A percentile compares a stretch with the other conserved stretches of the same genome.
These are phyloP conservation scores for Drosophila auraria DNA, from an alignment of 1,140 invertebrate species.

Conservation along the genomic window DNA sequence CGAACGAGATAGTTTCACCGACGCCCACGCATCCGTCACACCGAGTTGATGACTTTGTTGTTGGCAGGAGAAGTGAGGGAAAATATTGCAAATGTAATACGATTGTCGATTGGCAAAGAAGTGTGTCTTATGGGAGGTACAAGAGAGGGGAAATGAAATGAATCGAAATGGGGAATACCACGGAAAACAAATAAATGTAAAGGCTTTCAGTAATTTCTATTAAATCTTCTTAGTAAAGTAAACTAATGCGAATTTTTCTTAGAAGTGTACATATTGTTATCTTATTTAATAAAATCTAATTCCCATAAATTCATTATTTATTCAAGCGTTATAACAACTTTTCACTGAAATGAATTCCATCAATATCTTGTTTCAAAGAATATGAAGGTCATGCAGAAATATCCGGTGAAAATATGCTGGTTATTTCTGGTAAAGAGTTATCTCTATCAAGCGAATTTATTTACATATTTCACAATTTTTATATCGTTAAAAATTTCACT, in stretches of 20 bases:
- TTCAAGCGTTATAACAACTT: too few species aligned
- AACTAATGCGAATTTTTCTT: not conserved
- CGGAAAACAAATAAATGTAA: not conserved
- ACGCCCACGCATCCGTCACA: slow-evolving; percentile 42
- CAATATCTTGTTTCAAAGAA: not conserved
- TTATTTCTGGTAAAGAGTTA: not conserved
- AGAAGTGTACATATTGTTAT: not conserved
- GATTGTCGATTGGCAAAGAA: slow-evolving; percentile 46
- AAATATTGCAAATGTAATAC: slow-evolving; percentile 80
- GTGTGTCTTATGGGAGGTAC: not conserved
- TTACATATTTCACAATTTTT: too few species aligned
- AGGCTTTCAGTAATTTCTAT: too few species aligned
- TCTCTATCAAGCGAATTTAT: not conserved
- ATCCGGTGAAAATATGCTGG: not conserved
- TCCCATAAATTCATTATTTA: not conserved
- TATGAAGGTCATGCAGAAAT: not conserved
- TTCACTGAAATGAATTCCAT: not conserved
- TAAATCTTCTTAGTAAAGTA: not conserved
- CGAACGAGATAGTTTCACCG: slow-evolving; percentile 28
- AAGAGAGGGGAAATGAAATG: not conserved
- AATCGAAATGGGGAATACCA: not conserved
- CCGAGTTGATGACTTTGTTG: slow-evolving; percentile 47
- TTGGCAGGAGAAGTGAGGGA: slow-evolving; percentile 37
- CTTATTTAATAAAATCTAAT: too few species aligned
- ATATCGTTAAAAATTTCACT: not conserved